Base-by-base conservation (phyloP, 2,113 vertebrate genomes). In the Channa maculata region DNA sequence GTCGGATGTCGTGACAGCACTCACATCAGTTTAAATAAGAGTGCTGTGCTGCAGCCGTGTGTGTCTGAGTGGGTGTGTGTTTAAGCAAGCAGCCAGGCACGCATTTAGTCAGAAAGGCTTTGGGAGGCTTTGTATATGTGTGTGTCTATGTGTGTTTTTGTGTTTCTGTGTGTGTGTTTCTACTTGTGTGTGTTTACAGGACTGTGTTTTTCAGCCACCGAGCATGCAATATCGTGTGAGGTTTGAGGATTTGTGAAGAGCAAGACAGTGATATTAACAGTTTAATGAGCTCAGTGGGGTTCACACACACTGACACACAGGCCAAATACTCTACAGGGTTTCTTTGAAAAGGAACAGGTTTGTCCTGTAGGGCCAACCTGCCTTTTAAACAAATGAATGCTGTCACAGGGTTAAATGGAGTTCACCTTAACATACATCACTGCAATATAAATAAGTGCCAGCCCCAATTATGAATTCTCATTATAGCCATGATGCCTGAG, bases 1-100 rank as follows among this genome's bases (percentile, higher is more conserved):
- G 88, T 91, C 79, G 87, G 93, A 92, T 95, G 93, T 95, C 94
- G 94, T 95, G 95, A 95, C 95, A 94, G 88, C 81, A 75, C 90
- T 91, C 86, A 88, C 89, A 92, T 93, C 86, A 92, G 90, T 91
- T 90, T 90, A 93, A 93, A 93, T 93, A 92, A 91, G 88, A 91
- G 80, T 61, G 86, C 88, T 80, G 89, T 84, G 85, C 83, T 87
- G 77, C 83, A 76, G 77, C 65, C 73, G 61, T 61, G 63, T 75
- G 51, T 61, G 75, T 63, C 46, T 49, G 79, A 4, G 41, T 66
- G 7, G 67, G 76, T 51, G 65, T 63, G 71, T 77, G 82, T 69
- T 65, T 76, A 78, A 85, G 76, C 80, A 83, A 84, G 84, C 88
- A 79, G 78, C 37, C 77, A 89, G 82, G 74, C 91, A 86, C 82